Evolutionary conservation across 2,113 vertebrate genomes (phyloP).

Genomic region (Bos indicus): DNA sequence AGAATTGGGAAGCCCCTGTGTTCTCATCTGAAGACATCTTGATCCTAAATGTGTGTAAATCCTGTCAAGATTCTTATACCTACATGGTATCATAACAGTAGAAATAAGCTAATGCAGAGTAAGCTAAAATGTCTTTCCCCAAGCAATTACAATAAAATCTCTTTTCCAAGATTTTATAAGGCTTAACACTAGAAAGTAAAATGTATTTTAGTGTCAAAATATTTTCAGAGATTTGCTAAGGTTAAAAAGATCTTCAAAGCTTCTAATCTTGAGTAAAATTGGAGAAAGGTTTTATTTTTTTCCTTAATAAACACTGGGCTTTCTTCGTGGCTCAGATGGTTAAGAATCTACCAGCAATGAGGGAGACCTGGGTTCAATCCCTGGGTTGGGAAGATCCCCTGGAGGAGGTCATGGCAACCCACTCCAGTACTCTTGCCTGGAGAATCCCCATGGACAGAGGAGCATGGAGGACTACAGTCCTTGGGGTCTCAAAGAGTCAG

Average conservation of each 20-base stretch:
- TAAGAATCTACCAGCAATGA: background rate
- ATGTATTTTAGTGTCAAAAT: slow-evolving; percentile 41
- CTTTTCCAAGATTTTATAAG: slow-evolving; percentile 11
- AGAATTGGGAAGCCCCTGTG: background rate
- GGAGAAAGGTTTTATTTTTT: background rate
- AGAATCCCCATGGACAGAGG: background rate
- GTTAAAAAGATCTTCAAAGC: slow-evolving; percentile 46
- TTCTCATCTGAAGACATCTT: background rate
- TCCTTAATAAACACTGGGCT: background rate
- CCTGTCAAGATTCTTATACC: background rate
- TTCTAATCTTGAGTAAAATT: slow-evolving; percentile 38
- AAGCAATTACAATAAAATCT: background rate
- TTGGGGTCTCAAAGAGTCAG: background rate
- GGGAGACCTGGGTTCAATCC: background rate
- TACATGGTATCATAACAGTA: background rate
- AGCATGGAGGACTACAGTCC: background rate
- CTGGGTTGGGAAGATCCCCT: background rate
- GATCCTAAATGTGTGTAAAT: background rate
- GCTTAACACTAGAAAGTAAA: slow-evolving; percentile 18
- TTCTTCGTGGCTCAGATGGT: background rate
- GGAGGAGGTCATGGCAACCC: background rate
- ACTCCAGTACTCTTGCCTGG: background rate
- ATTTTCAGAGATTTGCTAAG: slow-evolving; percentile 36
- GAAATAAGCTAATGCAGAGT: background rate
- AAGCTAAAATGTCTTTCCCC: background rate